Evolutionary conservation across 2,113 vertebrate genomes (phyloP).

Genomic region (Malurus elegans): DNA sequence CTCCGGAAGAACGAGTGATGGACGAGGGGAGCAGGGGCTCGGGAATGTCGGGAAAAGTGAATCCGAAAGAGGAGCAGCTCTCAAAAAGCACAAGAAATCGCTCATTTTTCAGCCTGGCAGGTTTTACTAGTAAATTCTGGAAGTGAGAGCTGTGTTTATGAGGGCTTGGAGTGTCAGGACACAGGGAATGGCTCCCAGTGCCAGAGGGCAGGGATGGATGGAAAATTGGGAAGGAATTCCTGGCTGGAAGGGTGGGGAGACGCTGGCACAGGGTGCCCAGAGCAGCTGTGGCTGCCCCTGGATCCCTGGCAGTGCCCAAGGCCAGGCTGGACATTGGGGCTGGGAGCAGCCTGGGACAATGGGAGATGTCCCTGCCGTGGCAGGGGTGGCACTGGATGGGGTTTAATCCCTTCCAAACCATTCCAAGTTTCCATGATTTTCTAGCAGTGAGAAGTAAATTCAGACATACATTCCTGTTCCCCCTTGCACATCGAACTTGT

Average conservation of each 20-base stretch:
- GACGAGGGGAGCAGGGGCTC: neutral
- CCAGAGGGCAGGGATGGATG: neutral
- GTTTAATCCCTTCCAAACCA: accelerated
- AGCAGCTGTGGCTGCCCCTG: neutral
- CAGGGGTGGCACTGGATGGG: neutral
- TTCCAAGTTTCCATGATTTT: neutral
- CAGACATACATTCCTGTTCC: accelerated
- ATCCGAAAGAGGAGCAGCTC: neutral
- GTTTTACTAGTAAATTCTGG: neutral
- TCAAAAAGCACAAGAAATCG: neutral
- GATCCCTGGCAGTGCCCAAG: neutral
- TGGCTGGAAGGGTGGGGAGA: neutral
- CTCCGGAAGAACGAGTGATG: neutral
- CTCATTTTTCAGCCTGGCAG: neutral
- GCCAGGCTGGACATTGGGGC: neutral
- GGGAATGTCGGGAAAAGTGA: neutral
- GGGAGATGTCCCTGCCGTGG: neutral
- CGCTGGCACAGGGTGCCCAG: neutral
- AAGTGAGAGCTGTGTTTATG: neutral
- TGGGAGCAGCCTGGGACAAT: neutral
- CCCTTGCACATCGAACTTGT: accelerated
- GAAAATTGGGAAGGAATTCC: neutral
- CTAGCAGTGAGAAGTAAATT: neutral
- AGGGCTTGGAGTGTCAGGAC: neutral
- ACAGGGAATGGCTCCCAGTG: neutral